Evolutionary conservation across 2,888 invertebrate species (phyloP).

Genomic region (Chironomus riparius): DNA sequence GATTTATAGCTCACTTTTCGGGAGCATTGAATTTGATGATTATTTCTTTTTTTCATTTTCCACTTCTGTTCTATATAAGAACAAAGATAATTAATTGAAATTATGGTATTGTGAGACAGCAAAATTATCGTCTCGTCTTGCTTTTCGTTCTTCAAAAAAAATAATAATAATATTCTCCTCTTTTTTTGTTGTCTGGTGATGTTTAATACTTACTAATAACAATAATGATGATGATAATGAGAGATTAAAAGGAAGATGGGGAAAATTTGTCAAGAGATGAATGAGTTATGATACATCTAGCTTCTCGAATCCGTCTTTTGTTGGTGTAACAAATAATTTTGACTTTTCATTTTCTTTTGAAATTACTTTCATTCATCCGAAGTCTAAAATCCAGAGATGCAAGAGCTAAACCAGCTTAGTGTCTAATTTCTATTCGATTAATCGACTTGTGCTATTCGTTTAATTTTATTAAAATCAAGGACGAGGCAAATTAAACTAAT

Average conservation of each 20-base stretch:
- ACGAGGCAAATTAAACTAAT: too few species aligned
- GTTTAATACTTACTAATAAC: background rate
- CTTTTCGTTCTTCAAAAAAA: background rate
- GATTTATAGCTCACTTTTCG: conserved; percentile 15
- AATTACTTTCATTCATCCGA: background rate
- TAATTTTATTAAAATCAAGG: too few species aligned
- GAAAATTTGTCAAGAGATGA: background rate
- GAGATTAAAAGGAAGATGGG: background rate
- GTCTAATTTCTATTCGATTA: too few species aligned
- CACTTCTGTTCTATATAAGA: conserved; percentile 8
- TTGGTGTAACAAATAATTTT: background rate
- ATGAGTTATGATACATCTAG: background rate
- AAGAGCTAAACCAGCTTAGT: too few species aligned
- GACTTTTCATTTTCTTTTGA: background rate
- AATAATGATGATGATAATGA: background rate
- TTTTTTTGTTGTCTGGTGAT: background rate
- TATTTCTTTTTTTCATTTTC: background rate
- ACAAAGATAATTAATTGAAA: conserved; percentile 25
- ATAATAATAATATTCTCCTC: background rate
- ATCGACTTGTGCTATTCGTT: too few species aligned
- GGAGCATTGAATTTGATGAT: background rate
- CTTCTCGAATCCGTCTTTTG: background rate
- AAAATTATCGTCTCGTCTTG: background rate
- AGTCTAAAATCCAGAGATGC: too few species aligned
- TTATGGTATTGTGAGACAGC: conserved; percentile 1